Conservation (phyloP, 1,140 invertebrate genomes). For the Drosophila subpulchrella region DNA sequence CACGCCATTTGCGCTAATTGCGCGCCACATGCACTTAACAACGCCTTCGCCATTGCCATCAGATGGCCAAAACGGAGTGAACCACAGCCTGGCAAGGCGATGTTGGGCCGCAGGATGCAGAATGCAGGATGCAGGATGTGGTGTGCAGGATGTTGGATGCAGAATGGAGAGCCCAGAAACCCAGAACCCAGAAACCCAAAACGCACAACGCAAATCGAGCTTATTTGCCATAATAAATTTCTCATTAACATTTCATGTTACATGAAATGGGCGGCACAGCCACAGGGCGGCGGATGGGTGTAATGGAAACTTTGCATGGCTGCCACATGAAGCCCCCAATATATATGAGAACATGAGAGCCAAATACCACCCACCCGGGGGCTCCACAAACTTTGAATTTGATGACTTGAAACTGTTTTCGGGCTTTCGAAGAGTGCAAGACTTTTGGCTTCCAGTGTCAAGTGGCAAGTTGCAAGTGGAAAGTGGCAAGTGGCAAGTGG, state of each 20-base stretch:
- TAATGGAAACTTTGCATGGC: slow-evolving; percentile 36
- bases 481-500: neutral
- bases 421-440: slow-evolving; percentile 34
- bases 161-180: neutral
- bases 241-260: slow-evolving; percentile 65
- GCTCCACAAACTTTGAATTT: slow-evolving; percentile 49
- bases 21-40: slow-evolving; percentile 59
- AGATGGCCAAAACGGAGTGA: slow-evolving; percentile 15
- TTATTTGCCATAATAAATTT: slow-evolving; percentile 67
- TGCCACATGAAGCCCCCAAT: slow-evolving; percentile 12
- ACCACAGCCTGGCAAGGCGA: slow-evolving; percentile 13
- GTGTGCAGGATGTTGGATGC: neutral
- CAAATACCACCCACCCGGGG: neutral
- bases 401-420: slow-evolving; percentile 56
- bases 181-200: slow-evolving; percentile 11
- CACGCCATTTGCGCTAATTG: slow-evolving; percentile 60
- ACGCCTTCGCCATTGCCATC: slow-evolving; percentile 50
- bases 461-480: slow-evolving; percentile 22
- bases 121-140: neutral
- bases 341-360: neutral
- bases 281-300: slow-evolving; percentile 16
- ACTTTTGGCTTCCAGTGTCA: slow-evolving; percentile 61
- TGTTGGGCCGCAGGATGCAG: neutral
- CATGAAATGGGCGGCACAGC: slow-evolving; percentile 29
- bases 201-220: slow-evolving; percentile 56